These are phyloP conservation scores for Scolopax rusticola DNA, from an alignment of 2,797 vertebrate genomes.

Conservation along the genomic window DNA sequence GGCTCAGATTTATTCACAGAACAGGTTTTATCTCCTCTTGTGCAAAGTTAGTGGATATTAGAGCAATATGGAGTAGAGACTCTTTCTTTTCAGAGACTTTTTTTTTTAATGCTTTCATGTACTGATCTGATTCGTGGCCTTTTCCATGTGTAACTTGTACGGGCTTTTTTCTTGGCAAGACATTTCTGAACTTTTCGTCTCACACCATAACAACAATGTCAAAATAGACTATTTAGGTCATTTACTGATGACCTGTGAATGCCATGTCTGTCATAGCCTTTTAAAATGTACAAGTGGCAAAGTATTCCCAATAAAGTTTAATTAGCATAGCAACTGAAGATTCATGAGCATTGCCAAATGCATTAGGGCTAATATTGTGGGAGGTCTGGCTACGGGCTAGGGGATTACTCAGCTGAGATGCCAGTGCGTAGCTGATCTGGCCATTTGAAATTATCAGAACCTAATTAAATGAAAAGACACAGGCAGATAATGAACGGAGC, in stretches of 20 bases:
- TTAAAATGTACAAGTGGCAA: not conserved
- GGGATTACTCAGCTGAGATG: not conserved
- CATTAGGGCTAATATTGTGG: not conserved
- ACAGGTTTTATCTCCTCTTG: not conserved
- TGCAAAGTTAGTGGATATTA: not conserved
- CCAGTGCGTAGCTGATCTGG: conserved; percentile 5
- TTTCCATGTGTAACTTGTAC: not conserved
- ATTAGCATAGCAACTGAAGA: not conserved
- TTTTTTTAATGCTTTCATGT: not conserved
- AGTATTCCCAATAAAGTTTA: not conserved
- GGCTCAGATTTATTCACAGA: not conserved
- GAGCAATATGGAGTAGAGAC: not conserved
- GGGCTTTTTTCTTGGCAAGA: not conserved
- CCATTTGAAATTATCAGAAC: conserved; percentile 54
- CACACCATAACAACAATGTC: not conserved
- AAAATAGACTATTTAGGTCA: not conserved
- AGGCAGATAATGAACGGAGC: conserved; percentile 35
- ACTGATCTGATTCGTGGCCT: not conserved
- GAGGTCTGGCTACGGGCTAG: conserved; percentile 5
- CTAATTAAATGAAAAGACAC: conserved; percentile 46
- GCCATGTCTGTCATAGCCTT: not conserved
- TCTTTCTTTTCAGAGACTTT: not conserved
- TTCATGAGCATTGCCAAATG: not conserved
- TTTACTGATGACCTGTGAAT: conserved; percentile 17
- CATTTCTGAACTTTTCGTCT: not conserved